Percentiles rank a stretch among this genome's conserved stretches.
phyloP scores from a whole-genome alignment of 2,113 vertebrate genomes.

The Microtus montanus region DNA sequence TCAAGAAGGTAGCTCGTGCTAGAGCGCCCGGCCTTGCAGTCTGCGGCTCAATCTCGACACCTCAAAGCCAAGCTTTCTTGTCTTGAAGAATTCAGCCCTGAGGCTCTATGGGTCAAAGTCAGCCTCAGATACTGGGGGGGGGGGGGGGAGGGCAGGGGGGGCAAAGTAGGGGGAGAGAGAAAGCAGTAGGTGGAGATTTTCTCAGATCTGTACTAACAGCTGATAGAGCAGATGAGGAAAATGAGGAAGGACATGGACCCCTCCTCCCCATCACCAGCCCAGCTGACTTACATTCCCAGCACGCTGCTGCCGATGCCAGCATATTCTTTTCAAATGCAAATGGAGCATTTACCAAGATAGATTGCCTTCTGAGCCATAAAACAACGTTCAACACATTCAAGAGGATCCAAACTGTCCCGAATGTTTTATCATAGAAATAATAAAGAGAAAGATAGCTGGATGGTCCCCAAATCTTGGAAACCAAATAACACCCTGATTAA shows the following conservation, averaged over 20 bases:
- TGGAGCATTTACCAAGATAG: slow-evolving; percentile 21
- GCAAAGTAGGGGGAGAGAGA: neutral
- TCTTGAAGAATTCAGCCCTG: neutral
- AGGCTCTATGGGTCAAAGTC: neutral
- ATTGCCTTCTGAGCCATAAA: slow-evolving; percentile 20
- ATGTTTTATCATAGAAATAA: slow-evolving; percentile 1
- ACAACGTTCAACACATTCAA: slow-evolving; percentile 8
- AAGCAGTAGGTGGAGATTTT: neutral
- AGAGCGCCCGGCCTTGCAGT: neutral
- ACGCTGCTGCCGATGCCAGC: neutral
- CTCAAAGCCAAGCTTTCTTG: neutral
- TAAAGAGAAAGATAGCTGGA: neutral
- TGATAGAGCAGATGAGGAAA: neutral
- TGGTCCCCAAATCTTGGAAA: slow-evolving; percentile 14
- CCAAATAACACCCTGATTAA: neutral
- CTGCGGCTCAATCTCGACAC: neutral
- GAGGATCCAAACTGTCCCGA: neutral
- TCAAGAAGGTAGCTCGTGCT: too few species aligned
- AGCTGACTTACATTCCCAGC: neutral
- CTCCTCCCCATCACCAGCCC: neutral
- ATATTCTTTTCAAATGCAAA: slow-evolving; percentile 31
- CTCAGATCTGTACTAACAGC: neutral
- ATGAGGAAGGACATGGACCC: neutral
- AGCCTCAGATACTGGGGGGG: neutral
- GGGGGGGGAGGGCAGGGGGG: neutral